Percentiles rank a stretch among this genome's conserved stretches.
Evolutionary conservation across 1,140 invertebrate species (phyloP).

Genomic region (Euschistus heros): DNA sequence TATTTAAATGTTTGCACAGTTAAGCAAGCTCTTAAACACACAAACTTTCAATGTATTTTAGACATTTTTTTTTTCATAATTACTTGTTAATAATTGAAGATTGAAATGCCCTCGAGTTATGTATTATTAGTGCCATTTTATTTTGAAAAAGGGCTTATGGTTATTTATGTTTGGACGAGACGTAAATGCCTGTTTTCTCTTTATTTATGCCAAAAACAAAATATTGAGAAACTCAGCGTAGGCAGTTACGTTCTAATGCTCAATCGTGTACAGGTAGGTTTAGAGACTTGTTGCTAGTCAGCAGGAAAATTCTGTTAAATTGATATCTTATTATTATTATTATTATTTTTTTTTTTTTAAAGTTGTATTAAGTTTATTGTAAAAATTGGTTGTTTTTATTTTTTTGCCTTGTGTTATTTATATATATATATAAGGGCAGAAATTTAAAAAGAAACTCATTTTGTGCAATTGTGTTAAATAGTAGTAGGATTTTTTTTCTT

Average conservation of each 20-base stretch:
- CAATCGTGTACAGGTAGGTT: constrained; percentile 22
- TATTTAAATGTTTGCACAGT: constrained; percentile 15
- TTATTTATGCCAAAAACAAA: too few species aligned
- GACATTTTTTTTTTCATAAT: background rate
- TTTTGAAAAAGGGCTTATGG: background rate
- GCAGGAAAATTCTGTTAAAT: constrained; percentile 16
- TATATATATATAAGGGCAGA: background rate
- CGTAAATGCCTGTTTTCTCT: too few species aligned
- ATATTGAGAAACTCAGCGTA: background rate
- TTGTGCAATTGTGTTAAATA: background rate
- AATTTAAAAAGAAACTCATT: constrained; percentile 1
- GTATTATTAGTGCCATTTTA: constrained; percentile 14
- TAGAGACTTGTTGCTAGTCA: constrained; percentile 24
- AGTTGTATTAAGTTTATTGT: background rate
- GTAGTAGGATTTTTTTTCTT: background rate
- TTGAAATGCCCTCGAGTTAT: background rate
- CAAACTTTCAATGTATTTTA: constrained; percentile 10
- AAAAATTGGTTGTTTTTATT: constrained; percentile 1
- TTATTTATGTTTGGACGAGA: too few species aligned
- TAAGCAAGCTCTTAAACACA: constrained; percentile 9
- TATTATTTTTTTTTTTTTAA: background rate
- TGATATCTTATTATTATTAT: background rate
- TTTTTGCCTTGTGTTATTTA: background rate
- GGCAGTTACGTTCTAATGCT: constrained; percentile 17
- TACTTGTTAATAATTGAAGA: background rate